Evolutionary conservation across 2,888 invertebrate genomes (phyloP).

Genomic region (Cremastobaeus sp.): DNA sequence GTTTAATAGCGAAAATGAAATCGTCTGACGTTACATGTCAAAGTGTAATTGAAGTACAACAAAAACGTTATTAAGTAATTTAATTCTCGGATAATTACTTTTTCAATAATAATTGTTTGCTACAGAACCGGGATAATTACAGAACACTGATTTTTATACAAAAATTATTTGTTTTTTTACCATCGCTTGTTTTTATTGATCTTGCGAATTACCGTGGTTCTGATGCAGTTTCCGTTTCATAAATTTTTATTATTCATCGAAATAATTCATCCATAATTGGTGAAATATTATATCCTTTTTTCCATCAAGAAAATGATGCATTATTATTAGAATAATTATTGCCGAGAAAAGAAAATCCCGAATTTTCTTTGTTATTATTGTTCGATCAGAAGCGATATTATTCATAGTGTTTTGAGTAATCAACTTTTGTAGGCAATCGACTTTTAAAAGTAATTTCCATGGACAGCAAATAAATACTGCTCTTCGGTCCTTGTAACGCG

Average conservation of each 20-base stretch:
- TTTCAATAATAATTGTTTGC: neutral
- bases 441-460: constrained; percentile 10
- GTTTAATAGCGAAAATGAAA: neutral
- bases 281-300: too few relatives aligned
- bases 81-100: neutral
- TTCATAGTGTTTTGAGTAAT: constrained; percentile 7
- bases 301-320: too few relatives aligned
- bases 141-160: too few relatives aligned
- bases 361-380: neutral
- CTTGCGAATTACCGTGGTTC: too few relatives aligned
- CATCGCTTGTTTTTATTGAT: too few relatives aligned
- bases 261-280: too few relatives aligned
- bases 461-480: constrained; percentile 14
- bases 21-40: constrained; percentile 1
- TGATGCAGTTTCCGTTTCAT: too few relatives aligned
- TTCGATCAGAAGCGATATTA: too few relatives aligned
- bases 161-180: too few relatives aligned
- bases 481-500: constrained; percentile 11
- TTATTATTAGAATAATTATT: too few relatives aligned
- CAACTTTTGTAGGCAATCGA: neutral
- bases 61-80: neutral
- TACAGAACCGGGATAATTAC: too few relatives aligned
- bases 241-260: too few relatives aligned
- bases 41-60: neutral
- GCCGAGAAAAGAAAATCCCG: neutral